These are phyloP conservation scores for Leptobrachium ailaonicum DNA, from an alignment of 2,113 vertebrate species.

Conservation along the genomic window DNA sequence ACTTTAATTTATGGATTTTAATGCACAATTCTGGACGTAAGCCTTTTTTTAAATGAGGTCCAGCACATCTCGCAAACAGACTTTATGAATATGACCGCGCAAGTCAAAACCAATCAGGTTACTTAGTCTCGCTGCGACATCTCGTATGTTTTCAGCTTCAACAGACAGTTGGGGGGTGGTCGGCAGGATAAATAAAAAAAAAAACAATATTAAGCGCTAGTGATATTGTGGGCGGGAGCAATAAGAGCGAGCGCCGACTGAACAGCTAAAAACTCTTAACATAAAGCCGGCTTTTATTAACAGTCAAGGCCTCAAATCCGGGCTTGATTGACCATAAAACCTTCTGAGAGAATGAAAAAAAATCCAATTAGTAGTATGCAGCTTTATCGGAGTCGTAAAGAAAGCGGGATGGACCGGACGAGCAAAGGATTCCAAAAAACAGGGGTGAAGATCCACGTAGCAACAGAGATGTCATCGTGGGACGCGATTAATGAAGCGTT, in stretches of 20 bases:
- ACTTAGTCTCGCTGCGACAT: too few relatives aligned
- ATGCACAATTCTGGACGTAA: not conserved
- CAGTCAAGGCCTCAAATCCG: constrained; percentile 40
- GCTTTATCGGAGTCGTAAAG: not conserved
- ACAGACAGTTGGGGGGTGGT: not conserved
- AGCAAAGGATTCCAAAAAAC: not conserved
- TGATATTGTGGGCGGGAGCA: not conserved
- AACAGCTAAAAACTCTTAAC: not conserved
- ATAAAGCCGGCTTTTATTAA: constrained; percentile 37
- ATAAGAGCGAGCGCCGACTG: not conserved
- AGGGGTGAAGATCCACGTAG: too few relatives aligned
- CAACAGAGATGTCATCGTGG: too few relatives aligned
- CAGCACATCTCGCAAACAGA: not conserved
- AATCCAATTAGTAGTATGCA: constrained; percentile 10
- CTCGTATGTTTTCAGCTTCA: not conserved
- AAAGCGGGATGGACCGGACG: not conserved
- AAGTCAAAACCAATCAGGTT: not conserved
- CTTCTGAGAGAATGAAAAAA: not conserved
- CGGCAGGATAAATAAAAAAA: not conserved
- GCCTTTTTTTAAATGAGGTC: not conserved
- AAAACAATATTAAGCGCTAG: not conserved
- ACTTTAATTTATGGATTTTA: not conserved
- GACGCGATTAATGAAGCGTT: too few relatives aligned
- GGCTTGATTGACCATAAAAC: constrained; percentile 38
- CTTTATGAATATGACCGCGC: not conserved